phyloP scores from a whole-genome alignment of 2,888 invertebrate genomes.

The Hermaeophaga mercurialis region DNA sequence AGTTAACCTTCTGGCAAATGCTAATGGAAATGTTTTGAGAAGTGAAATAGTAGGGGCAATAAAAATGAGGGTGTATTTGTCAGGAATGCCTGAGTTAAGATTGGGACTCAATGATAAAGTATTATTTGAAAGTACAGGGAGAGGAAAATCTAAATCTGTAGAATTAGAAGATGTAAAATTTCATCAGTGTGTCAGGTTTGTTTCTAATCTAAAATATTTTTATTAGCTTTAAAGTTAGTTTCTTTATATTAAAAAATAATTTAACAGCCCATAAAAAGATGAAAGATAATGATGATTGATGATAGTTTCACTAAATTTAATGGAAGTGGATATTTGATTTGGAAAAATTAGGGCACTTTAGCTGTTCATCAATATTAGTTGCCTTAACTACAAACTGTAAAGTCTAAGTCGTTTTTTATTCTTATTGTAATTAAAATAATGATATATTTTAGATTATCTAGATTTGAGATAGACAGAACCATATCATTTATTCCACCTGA shows the following conservation, averaged over 20 bases:
- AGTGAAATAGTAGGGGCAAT: constrained; percentile 99
- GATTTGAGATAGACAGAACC: constrained; percentile 98
- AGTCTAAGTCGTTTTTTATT: no score
- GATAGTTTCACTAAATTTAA: no score
- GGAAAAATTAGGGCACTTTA: no score
- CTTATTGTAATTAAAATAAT: no score
- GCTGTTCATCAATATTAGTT: no score
- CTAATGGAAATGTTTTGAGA: constrained; percentile 93
- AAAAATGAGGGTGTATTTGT: constrained; percentile 97
- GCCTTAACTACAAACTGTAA: no score
- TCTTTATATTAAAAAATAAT: no score
- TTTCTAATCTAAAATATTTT: no score
- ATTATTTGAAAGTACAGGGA: constrained; percentile 94
- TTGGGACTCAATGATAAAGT: constrained; percentile 98
- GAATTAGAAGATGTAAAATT: constrained; percentile 99
- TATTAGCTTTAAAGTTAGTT: no score
- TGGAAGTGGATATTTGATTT: no score
- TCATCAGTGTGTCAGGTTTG: constrained; percentile 89
- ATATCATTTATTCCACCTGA: constrained; percentile 99
- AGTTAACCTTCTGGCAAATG: constrained; percentile 93
- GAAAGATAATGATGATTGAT: no score
- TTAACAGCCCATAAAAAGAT: no score
- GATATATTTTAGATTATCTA: constrained; percentile 66
- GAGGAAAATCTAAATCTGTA: constrained; percentile 97
- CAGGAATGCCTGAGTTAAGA: constrained; percentile 97